These are phyloP conservation scores for Gadopsis bispinosus DNA, from an alignment of 2,797 vertebrate genomes.

Conservation along the genomic window DNA sequence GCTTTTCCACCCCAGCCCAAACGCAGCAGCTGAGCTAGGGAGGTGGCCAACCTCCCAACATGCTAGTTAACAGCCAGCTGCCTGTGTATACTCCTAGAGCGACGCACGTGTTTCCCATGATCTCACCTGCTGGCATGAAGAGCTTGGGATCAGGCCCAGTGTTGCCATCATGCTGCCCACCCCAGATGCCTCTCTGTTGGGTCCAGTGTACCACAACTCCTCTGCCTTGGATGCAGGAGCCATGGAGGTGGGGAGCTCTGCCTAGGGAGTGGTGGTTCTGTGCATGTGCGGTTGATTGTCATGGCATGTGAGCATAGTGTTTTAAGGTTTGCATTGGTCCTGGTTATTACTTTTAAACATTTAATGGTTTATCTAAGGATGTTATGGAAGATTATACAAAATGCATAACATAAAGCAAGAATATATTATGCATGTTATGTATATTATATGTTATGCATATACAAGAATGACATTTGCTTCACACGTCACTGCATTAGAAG, in stretches of 20 bases:
- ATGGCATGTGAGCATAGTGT: too few relatives aligned
- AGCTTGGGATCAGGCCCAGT: constrained; percentile 48
- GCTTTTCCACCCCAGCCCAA: constrained; percentile 38
- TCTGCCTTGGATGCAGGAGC: constrained; percentile 22
- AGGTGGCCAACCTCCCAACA: constrained; percentile 61
- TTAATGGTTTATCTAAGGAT: background rate
- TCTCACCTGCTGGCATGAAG: constrained; percentile 79
- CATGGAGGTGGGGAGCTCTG: constrained; percentile 18
- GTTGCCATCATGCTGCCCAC: constrained; percentile 63
- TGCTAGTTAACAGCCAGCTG: constrained; percentile 78
- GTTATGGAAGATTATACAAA: background rate
- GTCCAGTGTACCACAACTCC: constrained; percentile 39
- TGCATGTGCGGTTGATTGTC: constrained; percentile 7
- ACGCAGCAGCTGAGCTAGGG: constrained; percentile 63
- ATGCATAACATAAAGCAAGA: constrained; percentile 18
- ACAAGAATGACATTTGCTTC: constrained; percentile 10
- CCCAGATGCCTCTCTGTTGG: constrained; percentile 52
- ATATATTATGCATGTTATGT: too few relatives aligned
- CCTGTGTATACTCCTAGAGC: constrained; percentile 43
- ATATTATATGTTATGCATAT: background rate
- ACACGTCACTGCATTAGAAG: constrained; percentile 17
- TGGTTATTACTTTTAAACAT: too few relatives aligned
- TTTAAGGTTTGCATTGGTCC: too few relatives aligned
- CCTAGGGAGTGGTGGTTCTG: constrained; percentile 12
- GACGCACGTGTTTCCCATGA: constrained; percentile 78